Evolutionary conservation across 1,140 invertebrate genomes (phyloP), one percentile per base, ranked within the genome.

Genomic region (Brachystomella parvula): DNA sequence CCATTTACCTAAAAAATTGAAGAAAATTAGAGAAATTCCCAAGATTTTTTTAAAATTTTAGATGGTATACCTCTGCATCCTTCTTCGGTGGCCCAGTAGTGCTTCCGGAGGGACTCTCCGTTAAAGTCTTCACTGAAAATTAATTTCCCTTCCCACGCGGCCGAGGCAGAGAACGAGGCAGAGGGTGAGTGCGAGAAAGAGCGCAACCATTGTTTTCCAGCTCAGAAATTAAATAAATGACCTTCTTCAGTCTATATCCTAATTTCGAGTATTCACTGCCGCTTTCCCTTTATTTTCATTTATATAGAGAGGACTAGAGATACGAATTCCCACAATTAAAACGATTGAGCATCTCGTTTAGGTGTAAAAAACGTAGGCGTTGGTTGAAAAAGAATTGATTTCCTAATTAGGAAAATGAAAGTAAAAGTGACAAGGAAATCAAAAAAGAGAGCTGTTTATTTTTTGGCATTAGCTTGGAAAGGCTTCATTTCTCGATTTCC

Each of bases 51-150:
- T 21, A 26, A 33, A 21, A 28, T 65, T 57, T 26, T 61, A 44
- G 39, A 44, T 12, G 9, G n/a, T 12, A 44, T 39, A 72, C 70
- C 70, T 61, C 63, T 62, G 64, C 70, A 72, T n/a, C 47, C 62
- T 3, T 49, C 62, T 21, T 64, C 62, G 21, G n/a, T 24, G 21
- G 64, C 64, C 70, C 70, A 72, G 28, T 64, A 44, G 1, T 28
- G 3, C 30, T n/a, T 66, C 6, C 47, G 35, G 6, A 72, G n/a
- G 21, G 56, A n/a, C 24, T 61, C 21, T 21, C 65, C 64, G 17
- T 64, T 28, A 66, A 72, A 72, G 44, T 68, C 61, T 12, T 72
- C 70, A 21, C 56, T 26, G 56, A 72, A 69, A 1, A 68, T 47
- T 32, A 72, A 44, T 2, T 33, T 29, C 15, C 67, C 70, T 56